These are phyloP conservation scores for Synergus laeviventris DNA, from an alignment of 2,888 invertebrate genomes.

Conservation along the genomic window DNA sequence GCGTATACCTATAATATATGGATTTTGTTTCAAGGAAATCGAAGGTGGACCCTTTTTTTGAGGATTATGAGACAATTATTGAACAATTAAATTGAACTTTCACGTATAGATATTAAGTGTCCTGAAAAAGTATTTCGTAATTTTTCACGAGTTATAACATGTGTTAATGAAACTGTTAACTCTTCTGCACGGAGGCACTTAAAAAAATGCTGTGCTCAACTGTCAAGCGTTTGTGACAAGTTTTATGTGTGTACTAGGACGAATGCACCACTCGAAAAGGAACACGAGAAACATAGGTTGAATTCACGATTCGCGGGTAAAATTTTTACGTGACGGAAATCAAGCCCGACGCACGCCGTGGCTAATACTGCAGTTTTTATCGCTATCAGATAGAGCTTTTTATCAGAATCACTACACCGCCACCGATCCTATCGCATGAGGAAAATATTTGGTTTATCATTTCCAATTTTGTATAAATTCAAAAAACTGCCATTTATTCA, in stretches of 20 bases:
- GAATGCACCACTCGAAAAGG: conserved; percentile 17
- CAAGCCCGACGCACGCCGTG: not conserved
- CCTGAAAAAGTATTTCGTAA: not conserved
- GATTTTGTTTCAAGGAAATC: no score
- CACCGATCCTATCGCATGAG: conserved; percentile 5
- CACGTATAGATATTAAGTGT: not conserved
- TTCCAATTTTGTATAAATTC: not conserved
- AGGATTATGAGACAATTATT: no score
- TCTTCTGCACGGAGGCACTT: not conserved
- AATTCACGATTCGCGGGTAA: conserved; percentile 20
- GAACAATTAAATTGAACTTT: no score
- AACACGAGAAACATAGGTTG: conserved; percentile 1
- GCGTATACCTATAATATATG: no score
- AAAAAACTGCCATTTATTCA: not conserved
- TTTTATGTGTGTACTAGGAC: conserved; percentile 19
- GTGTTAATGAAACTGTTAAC: not conserved
- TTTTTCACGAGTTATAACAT: not conserved
- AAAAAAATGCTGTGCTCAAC: conserved; percentile 2
- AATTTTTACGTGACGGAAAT: conserved; percentile 28
- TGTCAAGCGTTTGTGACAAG: conserved; percentile 24
- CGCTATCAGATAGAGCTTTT: conserved; percentile 20
- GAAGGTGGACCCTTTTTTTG: no score
- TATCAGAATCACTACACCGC: conserved; percentile 17
- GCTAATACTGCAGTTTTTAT: not conserved
- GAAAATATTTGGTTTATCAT: conserved; percentile 11